Conservation (phyloP, 2,888 invertebrate genomes). For the Sycophila texana region DNA sequence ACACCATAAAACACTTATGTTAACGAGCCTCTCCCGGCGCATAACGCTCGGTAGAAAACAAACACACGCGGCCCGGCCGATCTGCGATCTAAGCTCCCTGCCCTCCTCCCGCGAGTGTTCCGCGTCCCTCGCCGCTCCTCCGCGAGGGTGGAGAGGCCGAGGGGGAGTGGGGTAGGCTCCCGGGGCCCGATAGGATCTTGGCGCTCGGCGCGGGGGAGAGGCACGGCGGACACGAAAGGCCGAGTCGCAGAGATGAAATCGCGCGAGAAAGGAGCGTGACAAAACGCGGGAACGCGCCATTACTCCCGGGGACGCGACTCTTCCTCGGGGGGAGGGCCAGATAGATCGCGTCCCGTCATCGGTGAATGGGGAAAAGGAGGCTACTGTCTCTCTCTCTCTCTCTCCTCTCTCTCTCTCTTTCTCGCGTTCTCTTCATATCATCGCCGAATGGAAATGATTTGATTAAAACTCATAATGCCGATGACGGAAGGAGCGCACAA, state of each 20-base stretch:
- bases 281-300: slow-evolving; percentile 58
- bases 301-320: not conserved
- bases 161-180: not conserved
- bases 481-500: slow-evolving; percentile 29
- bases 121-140: not conserved
- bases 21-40: slow-evolving; percentile 44
- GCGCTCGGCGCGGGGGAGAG: slow-evolving; percentile 4
- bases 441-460: slow-evolving; percentile 67
- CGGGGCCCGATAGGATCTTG: slow-evolving; percentile 35
- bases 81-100: slow-evolving; percentile 30
- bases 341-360: not conserved
- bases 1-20: slow-evolving; percentile 57
- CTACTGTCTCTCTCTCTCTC: not conserved
- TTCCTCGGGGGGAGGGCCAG: not conserved
- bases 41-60: slow-evolving; percentile 23
- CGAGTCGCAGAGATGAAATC: slow-evolving; percentile 46
- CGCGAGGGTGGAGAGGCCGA: slow-evolving; percentile 4
- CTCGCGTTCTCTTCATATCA: not conserved
- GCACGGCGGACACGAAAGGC: slow-evolving; percentile 11
- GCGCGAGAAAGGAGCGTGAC: slow-evolving; percentile 58
- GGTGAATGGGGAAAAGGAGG: not conserved
- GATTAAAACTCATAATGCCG: slow-evolving; percentile 71
- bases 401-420: not conserved
- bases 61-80: slow-evolving; percentile 38
- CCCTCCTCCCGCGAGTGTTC: not conserved